Conservation (phyloP, 1,140 invertebrate species). For the Gonioctena quinquepunctata region DNA sequence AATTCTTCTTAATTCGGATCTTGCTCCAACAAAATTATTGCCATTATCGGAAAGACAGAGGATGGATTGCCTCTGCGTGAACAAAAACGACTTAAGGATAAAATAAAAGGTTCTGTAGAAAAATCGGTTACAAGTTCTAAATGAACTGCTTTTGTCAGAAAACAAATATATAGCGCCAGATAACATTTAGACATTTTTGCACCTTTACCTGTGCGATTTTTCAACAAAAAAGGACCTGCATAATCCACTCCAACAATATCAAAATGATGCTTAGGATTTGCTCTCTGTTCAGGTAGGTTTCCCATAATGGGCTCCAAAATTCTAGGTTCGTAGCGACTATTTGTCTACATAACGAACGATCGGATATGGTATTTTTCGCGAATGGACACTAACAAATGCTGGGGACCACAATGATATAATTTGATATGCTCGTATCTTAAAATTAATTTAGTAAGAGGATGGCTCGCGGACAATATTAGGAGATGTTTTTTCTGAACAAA, state of each 20-base stretch:
- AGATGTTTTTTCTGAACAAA: background rate
- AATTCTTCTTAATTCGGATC: slow-evolving; percentile 10
- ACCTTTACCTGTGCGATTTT: slow-evolving; percentile 10
- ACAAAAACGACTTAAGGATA: slow-evolving; percentile 45
- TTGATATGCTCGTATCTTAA: background rate
- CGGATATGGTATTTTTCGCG: slow-evolving; percentile 23
- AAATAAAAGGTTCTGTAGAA: slow-evolving; percentile 34
- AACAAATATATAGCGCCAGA: slow-evolving; percentile 19
- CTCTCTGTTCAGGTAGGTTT: slow-evolving; percentile 5
- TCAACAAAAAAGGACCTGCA: slow-evolving; percentile 16
- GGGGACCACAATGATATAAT: too few relatives aligned
- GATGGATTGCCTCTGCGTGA: slow-evolving; percentile 25
- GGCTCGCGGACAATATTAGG: background rate
- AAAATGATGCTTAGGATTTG: slow-evolving; percentile 36
- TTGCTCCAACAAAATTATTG: slow-evolving; percentile 37
- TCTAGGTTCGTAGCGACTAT: slow-evolving; percentile 28
- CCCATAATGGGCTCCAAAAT: slow-evolving; percentile 20
- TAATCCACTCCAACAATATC: slow-evolving; percentile 10
- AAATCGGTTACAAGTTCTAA: too few relatives aligned
- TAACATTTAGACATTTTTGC: slow-evolving; percentile 28
- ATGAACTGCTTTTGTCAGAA: slow-evolving; percentile 47
- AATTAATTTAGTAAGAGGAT: background rate
- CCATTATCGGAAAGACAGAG: slow-evolving; percentile 35
- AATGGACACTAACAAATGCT: slow-evolving; percentile 32
- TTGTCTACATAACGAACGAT: slow-evolving; percentile 12